Evolutionary conservation across 1,140 invertebrate species (phyloP), one percentile per base, ranked within the genome.

Genomic region (Polypedilum vanderplanki): DNA sequence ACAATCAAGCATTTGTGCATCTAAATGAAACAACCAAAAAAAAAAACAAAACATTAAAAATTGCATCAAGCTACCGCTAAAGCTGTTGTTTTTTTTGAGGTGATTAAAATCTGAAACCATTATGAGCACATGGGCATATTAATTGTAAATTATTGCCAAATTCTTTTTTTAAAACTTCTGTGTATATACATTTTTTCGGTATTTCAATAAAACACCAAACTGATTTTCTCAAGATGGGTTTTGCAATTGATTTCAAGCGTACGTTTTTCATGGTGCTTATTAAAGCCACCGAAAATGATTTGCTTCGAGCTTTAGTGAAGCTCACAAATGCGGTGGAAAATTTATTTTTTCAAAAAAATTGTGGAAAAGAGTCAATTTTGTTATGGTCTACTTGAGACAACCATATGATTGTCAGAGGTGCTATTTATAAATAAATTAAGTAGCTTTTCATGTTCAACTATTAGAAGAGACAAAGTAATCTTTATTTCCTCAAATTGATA

Each of bases 261-360:
- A 57, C 46, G n/a, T n/a, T 57, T 57, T 57, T 57, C 46, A 57
- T 57, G 46, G 46, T 57, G 46, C 46, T 57, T 12, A 57, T 57
- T 57, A 57, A 57, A 15, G 46, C 46, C 46, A 33, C 46, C 12
- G n/a, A 57, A 57, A 57, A 57, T 57, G n/a, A 57, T 57, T 57
- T 57, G 46, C 12, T 57, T 57, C 46, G 46, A 57, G 46, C 46
- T 57, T 57, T 57, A 15, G 24, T 57, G 46, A 57, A 57, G 46
- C 46, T 57, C 46, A 57, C 46, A 57, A 57, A 57, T 57, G n/a
- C n/a, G n/a, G 46, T 57, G 46, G 46, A 57, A 57, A 57, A 57
- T 57, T 57, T 57, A 12, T 57, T 57, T 12, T n/a, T 12, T 57
- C 46, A 12, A 57, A 15, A 57, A 4, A n/a, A 4, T 4, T 57